Base-by-base conservation (phyloP, 1,140 invertebrate genomes). In the Apolygus lucorum region DNA sequence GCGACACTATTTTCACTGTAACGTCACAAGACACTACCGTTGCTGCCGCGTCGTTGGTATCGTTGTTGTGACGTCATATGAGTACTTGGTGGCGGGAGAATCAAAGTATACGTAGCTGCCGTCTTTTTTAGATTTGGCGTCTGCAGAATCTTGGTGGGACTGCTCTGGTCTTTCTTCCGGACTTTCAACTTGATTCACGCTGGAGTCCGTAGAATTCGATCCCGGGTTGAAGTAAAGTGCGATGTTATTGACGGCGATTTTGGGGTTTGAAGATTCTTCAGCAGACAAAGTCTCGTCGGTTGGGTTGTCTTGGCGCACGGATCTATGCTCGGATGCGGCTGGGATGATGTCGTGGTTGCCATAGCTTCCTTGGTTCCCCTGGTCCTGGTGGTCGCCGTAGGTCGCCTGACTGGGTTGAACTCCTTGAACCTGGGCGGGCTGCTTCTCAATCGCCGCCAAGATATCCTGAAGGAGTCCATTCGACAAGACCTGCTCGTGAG, bases 391-490 rank as follows among this genome's bases (percentile, higher is more conserved):
- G n/a, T n/a, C n/a, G n/a, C n/a, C n/a, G n/a, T n/a, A n/a, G n/a
- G n/a, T n/a, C n/a, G n/a, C n/a, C n/a, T n/a, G n/a, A 27, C 63
- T 52, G 26, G 68, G 28, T 17, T 70, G 70, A 8, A 71, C 28
- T 1, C 26, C 17, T 52, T 74, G 67, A 24, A 63, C 29, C 24
- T 52, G 54, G 22, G 67, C 66, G 29, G 75, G 73, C 65, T 86
- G 86, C 69, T 88, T 83, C 75, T 90, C 87, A 42, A 90, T 88
- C 1, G 87, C 88, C 42, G 85, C 82, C 1, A 92, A 77, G 66
- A 92, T 91, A 62, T 90, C 88, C 75, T 91, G 89, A 2, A 92
- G 76, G 0, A 92, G 79, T 4, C 87, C 89, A 75, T 90, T 85
- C 0, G 88, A 90, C 11, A 92, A 76, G 1, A 92, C 82, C 74